Base-by-base conservation (phyloP, 2,888 invertebrate species). In the Apoda limacodes region DNA sequence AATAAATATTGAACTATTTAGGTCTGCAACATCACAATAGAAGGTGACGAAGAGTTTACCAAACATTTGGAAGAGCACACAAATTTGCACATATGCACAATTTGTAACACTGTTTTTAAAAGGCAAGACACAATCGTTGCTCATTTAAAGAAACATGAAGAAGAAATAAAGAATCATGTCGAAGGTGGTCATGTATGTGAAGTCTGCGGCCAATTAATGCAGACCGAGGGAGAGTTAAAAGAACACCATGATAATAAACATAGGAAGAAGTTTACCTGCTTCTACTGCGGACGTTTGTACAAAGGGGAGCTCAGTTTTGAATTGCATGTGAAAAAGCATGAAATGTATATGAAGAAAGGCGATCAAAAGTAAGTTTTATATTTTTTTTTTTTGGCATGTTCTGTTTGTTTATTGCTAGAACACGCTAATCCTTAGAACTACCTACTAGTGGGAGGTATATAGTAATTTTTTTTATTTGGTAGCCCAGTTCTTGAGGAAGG, bases 251-350 rank as follows among this genome's bases (percentile, higher is more conserved):
- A 61, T 9, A 48, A 47, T 12, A 62, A 61, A 6, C 75, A 76
- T 31, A 50, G 52, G 5, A 66, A 69, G 43, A 63, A 62, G 13
- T 69, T 52, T 34, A 70, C 75, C 0, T 80, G 80, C 29, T 72
- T 50, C 37, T 78, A 72, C 39, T 80, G 80, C 30, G 78, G 78
- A 0, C 46, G 58, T 3, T 62, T 64, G 60, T 78, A 78, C 33
- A 71, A 65, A 32, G 61, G 60, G 0, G 63, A 60, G 35, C 2
- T 35, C 0, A 65, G 70, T 34, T 69, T 74, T 19, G 65, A 78
- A 6, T 39, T 43, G 30, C 80, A 80, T 38, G 64, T 78, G 2
- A 55, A 55, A 40, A 78, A 76, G 33, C 80, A 80, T 41, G 78
- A 76, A 38, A 43, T 48, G 24, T 50, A 51, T 26, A 43, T 52